Evolutionary conservation across 2,888 invertebrate species (phyloP), one percentile per base, ranked within the genome.

Genomic region (Morpho helenor): DNA sequence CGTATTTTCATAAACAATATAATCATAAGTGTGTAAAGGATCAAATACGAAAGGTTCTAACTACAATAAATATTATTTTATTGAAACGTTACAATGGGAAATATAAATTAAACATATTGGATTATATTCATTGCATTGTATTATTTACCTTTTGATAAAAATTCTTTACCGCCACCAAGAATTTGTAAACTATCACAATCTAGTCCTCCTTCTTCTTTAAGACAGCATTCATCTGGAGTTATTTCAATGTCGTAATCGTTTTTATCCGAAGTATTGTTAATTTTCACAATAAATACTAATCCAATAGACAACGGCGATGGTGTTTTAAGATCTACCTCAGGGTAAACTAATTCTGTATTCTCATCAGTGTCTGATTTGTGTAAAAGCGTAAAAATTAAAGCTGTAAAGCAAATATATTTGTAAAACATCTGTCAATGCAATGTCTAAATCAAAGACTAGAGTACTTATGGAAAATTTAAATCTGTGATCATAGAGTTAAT

Each of bases 141-240:
- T 31, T 41, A 48, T 10, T 59, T 68, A 85, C 88, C 83, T 74
- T 60, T 70, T 2, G 75, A 69, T 9, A 88, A 49, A 45, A 65
- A 62, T 0, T 70, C 77, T 3, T 62, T 55, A 22, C 79, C 79
- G 2, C 75, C 75, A 0, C 82, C 86, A 2, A 80, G 62, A 2
- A 82, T 66, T 31, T 79, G 68, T 3, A 89, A 10, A 2, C 76
- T 68, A 16, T 78, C 70, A 60, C 87, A 88, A n/a, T 80, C 74
- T 0, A 70, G 50, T 2, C 63, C 60, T 4, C 67, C 68, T 9
- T 68, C 74, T 7, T 56, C 55, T 31, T 72, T 65, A 49, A 87
- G 66, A 50, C 87, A 88, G 58, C 89, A 89, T 55, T 76, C 67
- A 44, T 82, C 82, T 0, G 84, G 80, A 0, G 68, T 70, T 0